Evolutionary conservation across 1,140 invertebrate genomes (phyloP), one percentile per base, ranked within the genome.

Genomic region (Akabosia matsudoensis): DNA sequence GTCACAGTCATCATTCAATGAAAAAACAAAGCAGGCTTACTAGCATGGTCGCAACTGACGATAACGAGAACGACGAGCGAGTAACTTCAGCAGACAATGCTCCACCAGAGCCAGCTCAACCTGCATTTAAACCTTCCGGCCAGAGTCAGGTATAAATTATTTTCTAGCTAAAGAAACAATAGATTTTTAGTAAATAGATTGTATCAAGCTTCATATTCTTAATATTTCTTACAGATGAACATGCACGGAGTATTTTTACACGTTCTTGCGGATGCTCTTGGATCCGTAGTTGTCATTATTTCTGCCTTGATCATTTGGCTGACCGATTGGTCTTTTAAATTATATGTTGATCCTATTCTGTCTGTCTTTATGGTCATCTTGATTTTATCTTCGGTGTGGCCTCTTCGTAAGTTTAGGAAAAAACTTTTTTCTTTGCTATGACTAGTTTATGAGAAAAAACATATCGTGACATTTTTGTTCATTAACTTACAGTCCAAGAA

Each of bases 191-290:
- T 51, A 51, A 51, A 51, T 13, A n/a, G 10, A 13, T 10, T 51
- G 45, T 24, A n/a, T 16, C 13, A 61, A 61, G 7, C 24, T 16
- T 16, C 54, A 73, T 71, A 70, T n/a, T 74, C 81, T 74, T 51
- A 72, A 80, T 81, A 76, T 28, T 89, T 91, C 82, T 88, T 91
- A 0, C 92, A 97, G 83, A 92, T 99, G 91, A 99, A 99, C 83
- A 98, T 98, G 93, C 88, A 92, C 70, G 97, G 96, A 22, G 97
- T 98, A 0, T 99, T 99, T 84, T 88, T 99, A 56, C 98, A 99
- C 85, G 92, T 99, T 3, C 84, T 99, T 3, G 97, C 96, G 30
- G 97, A 99, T 87, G 97, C 97, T 28, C 64, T 82, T 4, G 90
- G 90, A 67, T 99, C 97, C 1, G 91, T 99, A 0, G 97, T 99